Conservation (phyloP, 2,113 vertebrate species). For the Mesoclemmys tuberculata region DNA sequence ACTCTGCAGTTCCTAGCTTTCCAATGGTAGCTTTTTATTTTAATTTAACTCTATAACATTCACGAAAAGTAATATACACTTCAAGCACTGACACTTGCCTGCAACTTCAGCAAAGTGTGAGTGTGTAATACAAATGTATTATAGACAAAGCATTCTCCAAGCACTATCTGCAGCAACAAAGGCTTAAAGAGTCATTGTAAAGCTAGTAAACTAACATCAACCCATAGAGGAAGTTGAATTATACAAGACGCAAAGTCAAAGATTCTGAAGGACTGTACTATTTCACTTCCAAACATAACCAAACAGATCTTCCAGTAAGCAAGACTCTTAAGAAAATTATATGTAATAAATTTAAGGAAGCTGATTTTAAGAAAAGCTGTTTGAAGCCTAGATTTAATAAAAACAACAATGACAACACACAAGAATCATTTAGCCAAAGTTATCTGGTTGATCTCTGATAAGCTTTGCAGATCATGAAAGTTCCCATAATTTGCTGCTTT, state of each 20-base stretch:
- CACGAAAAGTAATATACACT: not conserved
- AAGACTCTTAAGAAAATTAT: slow-evolving; percentile 2
- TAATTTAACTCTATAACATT: not conserved
- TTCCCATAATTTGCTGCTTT: slow-evolving; percentile 1
- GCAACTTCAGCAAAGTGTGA: not conserved
- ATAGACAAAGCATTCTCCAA: not conserved
- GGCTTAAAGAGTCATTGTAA: not conserved
- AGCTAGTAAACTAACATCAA: not conserved
- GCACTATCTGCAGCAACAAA: slow-evolving; percentile 18
- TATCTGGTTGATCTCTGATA: not conserved
- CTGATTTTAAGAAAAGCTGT: not conserved
- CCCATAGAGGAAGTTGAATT: slow-evolving; percentile 11
- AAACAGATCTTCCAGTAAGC: not conserved
- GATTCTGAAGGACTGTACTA: not conserved
- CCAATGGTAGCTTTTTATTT: not conserved
- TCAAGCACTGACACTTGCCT: not conserved
- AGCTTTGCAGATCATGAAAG: not conserved
- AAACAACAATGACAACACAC: not conserved
- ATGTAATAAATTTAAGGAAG: not conserved
- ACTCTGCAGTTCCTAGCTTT: not conserved
- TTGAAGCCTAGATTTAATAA: not conserved
- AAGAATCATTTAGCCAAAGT: not conserved
- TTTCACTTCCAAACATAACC: not conserved
- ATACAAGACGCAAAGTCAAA: not conserved
- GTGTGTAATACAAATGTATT: not conserved